These are phyloP conservation scores for Pyrrhia umbra DNA, from an alignment of 2,888 invertebrate genomes.

Conservation along the genomic window DNA sequence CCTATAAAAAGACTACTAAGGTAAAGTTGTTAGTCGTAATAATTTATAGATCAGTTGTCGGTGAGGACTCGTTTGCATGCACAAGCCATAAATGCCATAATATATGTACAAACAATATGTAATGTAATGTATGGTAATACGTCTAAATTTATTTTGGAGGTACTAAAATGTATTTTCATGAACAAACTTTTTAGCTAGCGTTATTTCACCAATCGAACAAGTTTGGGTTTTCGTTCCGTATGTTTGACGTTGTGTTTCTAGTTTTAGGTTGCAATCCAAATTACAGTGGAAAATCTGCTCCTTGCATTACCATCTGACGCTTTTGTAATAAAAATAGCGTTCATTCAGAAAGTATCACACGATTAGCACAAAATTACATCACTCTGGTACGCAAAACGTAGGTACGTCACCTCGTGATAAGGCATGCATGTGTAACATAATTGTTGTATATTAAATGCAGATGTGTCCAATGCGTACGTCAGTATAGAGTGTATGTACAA, in stretches of 20 bases:
- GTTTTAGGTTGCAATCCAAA: background rate
- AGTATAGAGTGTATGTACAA: slow-evolving; percentile 44
- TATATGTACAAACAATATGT: slow-evolving; percentile 16
- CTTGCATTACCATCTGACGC: slow-evolving; percentile 41
- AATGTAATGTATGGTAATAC: background rate
- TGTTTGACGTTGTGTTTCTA: background rate
- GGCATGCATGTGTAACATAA: slow-evolving; percentile 72
- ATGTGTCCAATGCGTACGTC: slow-evolving; percentile 60
- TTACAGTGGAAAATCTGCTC: background rate
- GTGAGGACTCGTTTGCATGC: slow-evolving; percentile 21
- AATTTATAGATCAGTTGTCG: slow-evolving; percentile 35
- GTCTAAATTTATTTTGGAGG: background rate
- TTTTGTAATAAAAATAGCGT: slow-evolving; percentile 63
- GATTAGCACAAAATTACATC: slow-evolving; percentile 78
- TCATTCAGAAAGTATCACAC: slow-evolving; percentile 69
- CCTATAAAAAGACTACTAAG: slow-evolving; percentile 61
- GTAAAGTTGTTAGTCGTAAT: slow-evolving; percentile 41
- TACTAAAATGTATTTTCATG: slow-evolving; percentile 21
- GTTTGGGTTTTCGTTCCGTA: background rate
- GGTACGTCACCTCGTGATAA: slow-evolving; percentile 74
- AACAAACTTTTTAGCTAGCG: background rate
- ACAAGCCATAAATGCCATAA: no score
- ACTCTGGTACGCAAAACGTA: slow-evolving; percentile 66
- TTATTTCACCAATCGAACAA: background rate
- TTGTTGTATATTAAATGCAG: slow-evolving; percentile 60